Evolutionary conservation across 2,113 vertebrate genomes (phyloP).

Genomic region (Albula glossodonta): DNA sequence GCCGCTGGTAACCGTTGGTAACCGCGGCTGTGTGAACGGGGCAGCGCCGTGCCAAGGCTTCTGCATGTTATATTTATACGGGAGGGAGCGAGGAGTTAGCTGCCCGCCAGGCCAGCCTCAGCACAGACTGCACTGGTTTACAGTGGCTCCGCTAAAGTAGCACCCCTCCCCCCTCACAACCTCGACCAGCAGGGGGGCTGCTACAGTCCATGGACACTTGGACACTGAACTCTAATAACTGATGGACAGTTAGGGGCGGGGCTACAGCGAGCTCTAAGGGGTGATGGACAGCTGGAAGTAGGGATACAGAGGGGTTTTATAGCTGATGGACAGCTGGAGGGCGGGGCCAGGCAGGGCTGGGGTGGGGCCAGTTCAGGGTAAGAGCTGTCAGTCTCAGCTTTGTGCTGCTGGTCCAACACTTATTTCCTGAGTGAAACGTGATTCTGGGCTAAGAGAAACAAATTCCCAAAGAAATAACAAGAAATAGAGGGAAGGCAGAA

Average conservation of each 20-base stretch:
- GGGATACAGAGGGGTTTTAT: too few relatives aligned
- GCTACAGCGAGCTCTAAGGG: constrained; percentile 40
- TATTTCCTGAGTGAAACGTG: constrained; percentile 82
- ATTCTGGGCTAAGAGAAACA: constrained; percentile 69
- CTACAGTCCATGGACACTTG: too few relatives aligned
- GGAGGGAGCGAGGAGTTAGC: constrained; percentile 59
- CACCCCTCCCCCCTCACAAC: too few relatives aligned
- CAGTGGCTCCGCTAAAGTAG: too few relatives aligned
- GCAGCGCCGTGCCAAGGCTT: constrained; percentile 72
- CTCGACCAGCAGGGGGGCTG: too few relatives aligned
- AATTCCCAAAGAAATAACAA: constrained; percentile 63
- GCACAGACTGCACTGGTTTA: too few relatives aligned
- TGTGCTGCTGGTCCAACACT: constrained; percentile 77
- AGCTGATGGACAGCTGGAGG: too few relatives aligned
- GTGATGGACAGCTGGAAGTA: too few relatives aligned
- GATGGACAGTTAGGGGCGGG: constrained; percentile 20
- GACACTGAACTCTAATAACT: too few relatives aligned
- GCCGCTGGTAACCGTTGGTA: constrained; percentile 50
- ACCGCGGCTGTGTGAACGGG: constrained; percentile 65
- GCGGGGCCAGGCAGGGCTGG: constrained; percentile 76
- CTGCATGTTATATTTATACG: constrained; percentile 74
- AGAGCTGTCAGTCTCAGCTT: constrained; percentile 64
- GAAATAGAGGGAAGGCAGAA: too few relatives aligned
- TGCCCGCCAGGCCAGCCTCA: too few relatives aligned
- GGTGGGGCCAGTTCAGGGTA: constrained; percentile 42